Evolutionary conservation across 2,797 vertebrate species (phyloP), one percentile per base, ranked within the genome.

Genomic region (Lacerta viridis): DNA sequence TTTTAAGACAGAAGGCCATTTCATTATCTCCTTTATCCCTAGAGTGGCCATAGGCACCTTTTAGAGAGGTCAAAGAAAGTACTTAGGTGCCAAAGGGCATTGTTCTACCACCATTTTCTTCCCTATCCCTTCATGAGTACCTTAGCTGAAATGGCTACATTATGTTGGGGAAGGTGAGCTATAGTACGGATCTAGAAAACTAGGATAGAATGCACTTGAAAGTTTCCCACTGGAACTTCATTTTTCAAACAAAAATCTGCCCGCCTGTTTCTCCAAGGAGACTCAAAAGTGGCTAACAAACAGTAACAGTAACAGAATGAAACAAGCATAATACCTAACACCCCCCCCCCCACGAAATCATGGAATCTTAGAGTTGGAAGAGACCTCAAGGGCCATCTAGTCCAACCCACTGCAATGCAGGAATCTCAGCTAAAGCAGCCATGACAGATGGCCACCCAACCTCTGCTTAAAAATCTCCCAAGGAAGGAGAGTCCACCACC

Each of bases 1-100:
- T 84, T 85, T 61, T 89, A 36, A 36, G 41, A 77, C 80, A 79
- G 43, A 88, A 89, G 80, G 20, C n/a, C 89, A 74, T 92, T 96
- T 94, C 4, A 76, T 77, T 71, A 11, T 87, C 87, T 90, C 77
- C 81, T 18, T 27, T 43, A 77, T 4, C 1, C 36, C 17, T 23
- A 11, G 33, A 80, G 3, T 71, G 59, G 77, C 33, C 5, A 13
- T 17, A 80, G 46, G 36, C 9, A 61, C 27, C 7, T 71, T 87
- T 36, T 72, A 20, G 15, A 17, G 46, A 87, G 7, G 25, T 15
- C 23, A 8, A 8, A n/a, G 33, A n/a, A 6, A 77, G 17, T 43
- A 29, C 6, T 20, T n/a, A n/a, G 36, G 66, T 41, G 23, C 71
- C n/a, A 27, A 6, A 50, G 29, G 50, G n/a, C 68, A 46, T 39